Evolutionary conservation across 2,888 invertebrate genomes (phyloP).

Genomic region (Meloe dianella): DNA sequence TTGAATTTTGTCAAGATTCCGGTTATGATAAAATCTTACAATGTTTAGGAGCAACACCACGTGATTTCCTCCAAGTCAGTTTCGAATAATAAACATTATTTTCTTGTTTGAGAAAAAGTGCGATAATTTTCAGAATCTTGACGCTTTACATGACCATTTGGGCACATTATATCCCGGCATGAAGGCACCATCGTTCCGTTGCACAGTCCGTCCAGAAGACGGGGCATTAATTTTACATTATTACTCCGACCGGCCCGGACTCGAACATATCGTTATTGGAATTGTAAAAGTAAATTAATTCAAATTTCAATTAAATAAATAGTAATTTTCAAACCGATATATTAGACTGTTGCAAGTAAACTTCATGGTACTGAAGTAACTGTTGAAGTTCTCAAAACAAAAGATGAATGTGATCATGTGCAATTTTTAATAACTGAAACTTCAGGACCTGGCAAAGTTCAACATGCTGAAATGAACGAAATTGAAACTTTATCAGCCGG

Average conservation of each 20-base stretch:
- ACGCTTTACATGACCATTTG: slow-evolving; percentile 93
- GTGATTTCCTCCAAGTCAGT: slow-evolving; percentile 89
- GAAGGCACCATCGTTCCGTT: slow-evolving; percentile 94
- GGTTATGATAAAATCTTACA: slow-evolving; percentile 96
- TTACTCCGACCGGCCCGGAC: slow-evolving; percentile 91
- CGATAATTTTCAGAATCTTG: slow-evolving; percentile 77
- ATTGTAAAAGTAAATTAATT: slow-evolving; percentile 80
- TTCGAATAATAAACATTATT: too few species aligned
- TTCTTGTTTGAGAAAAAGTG: too few species aligned
- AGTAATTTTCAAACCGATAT: background rate
- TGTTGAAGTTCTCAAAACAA: slow-evolving; percentile 86
- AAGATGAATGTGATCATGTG: slow-evolving; percentile 88
- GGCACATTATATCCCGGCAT: slow-evolving; percentile 94
- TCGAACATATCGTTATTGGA: slow-evolving; percentile 96
- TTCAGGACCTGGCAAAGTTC: slow-evolving; percentile 69
- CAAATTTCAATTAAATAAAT: background rate
- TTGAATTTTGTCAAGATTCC: slow-evolving; percentile 95
- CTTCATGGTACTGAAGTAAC: slow-evolving; percentile 92
- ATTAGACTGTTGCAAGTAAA: slow-evolving; percentile 89
- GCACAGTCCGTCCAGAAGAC: slow-evolving; percentile 87
- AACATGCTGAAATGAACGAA: slow-evolving; percentile 74
- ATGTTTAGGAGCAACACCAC: slow-evolving; percentile 91
- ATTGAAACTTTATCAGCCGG: slow-evolving; percentile 75
- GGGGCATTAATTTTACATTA: slow-evolving; percentile 92
- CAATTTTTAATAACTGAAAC: slow-evolving; percentile 91